Percentiles rank a stretch among this genome's conserved stretches.
Conservation (phyloP, 2,797 vertebrate genomes). For the Chloroceryle amazona region DNA sequence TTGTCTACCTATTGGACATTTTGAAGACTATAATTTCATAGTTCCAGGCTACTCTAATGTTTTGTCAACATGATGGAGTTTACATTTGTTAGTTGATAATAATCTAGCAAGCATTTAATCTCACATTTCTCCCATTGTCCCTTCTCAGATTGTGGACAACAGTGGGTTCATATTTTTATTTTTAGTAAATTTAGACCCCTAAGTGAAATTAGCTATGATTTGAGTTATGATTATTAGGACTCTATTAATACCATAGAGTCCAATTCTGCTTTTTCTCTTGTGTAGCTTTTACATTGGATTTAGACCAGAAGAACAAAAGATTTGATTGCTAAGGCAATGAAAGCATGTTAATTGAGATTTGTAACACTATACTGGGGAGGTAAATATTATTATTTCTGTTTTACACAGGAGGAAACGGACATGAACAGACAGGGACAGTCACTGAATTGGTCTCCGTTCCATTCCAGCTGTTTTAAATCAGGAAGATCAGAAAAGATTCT, state of each 20-base stretch:
- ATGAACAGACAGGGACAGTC: not conserved
- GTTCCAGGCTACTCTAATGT: not conserved
- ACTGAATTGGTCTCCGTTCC: not conserved
- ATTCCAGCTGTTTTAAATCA: not conserved
- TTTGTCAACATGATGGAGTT: not conserved
- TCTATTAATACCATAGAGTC: not conserved
- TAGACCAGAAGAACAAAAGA: slow-evolving; percentile 19
- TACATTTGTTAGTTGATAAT: not conserved
- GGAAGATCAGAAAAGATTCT: not conserved
- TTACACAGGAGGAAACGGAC: not conserved
- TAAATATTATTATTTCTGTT: slow-evolving; percentile 3
- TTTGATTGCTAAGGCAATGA: not conserved
- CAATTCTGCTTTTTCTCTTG: not conserved
- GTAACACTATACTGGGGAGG: not conserved
- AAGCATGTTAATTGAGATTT: slow-evolving; percentile 1
- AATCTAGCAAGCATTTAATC: not conserved
- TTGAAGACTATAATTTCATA: not conserved
- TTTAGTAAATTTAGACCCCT: not conserved
- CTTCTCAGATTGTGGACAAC: not conserved
- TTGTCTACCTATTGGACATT: not conserved
- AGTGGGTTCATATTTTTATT: not conserved
- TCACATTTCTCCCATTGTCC: not conserved
- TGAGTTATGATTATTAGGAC: not conserved
- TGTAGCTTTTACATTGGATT: not conserved
- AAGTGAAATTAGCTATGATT: not conserved